These are phyloP conservation scores for Sarcophilus harrisii DNA, from an alignment of 2,797 vertebrate species.

Conservation along the genomic window DNA sequence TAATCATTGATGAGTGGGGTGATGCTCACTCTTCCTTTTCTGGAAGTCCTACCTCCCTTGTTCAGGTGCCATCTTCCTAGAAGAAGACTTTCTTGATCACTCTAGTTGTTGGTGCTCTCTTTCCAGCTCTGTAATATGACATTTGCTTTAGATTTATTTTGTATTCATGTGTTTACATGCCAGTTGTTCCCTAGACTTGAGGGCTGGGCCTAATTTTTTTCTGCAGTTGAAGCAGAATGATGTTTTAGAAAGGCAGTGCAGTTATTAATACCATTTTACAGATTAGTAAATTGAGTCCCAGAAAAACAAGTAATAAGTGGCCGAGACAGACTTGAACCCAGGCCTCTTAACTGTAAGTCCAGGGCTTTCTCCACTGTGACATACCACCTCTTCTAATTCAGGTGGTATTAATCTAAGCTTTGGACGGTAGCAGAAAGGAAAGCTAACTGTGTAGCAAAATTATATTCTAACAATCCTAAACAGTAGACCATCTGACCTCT, in stretches of 20 bases:
- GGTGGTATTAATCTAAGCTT: neutral
- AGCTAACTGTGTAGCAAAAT: neutral
- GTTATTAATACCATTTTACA: neutral
- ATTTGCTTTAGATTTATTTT: neutral
- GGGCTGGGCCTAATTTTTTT: neutral
- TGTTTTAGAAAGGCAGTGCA: neutral
- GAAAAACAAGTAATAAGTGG: neutral
- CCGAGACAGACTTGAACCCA: neutral
- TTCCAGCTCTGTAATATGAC: neutral
- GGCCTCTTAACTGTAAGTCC: neutral
- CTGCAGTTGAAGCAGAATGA: neutral
- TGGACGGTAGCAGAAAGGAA: neutral
- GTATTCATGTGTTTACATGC: neutral
- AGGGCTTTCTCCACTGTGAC: neutral
- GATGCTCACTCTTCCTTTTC: neutral
- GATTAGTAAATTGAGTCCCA: neutral
- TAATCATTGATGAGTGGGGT: neutral
- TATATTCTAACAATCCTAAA: neutral
- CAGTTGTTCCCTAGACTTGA: neutral
- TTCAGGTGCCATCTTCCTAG: no score
- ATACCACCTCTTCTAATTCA: neutral
- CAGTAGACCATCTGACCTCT: neutral
- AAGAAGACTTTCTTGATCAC: neutral
- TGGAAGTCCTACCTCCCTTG: neutral
- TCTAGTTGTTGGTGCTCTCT: neutral